These are phyloP conservation scores for Pyxicephalus adspersus DNA, from an alignment of 2,113 vertebrate species.

Conservation along the genomic window DNA sequence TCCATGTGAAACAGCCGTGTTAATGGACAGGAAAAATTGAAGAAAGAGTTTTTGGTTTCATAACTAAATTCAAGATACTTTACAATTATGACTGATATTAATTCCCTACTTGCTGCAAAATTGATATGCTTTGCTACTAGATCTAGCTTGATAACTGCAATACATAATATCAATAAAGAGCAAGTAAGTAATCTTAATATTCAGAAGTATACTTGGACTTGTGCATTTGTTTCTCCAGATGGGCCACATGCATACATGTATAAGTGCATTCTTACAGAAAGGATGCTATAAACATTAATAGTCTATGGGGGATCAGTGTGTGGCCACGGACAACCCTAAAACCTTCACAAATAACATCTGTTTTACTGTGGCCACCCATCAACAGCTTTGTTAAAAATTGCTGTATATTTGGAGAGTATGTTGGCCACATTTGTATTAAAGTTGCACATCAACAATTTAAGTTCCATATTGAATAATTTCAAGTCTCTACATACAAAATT, in stretches of 20 bases:
- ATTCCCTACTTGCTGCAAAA: neutral
- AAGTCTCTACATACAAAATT: no score
- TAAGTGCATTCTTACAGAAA: neutral
- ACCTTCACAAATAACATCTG: no score
- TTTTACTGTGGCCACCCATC: neutral
- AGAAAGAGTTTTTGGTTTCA: slow-evolving; percentile 15
- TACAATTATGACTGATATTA: slow-evolving; percentile 7
- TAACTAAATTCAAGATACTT: slow-evolving; percentile 16
- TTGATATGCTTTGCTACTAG: neutral
- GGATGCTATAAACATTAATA: neutral
- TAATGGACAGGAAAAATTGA: slow-evolving; percentile 35
- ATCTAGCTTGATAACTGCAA: neutral
- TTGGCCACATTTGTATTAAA: neutral
- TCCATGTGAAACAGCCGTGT: slow-evolving; percentile 51
- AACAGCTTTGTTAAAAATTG: neutral
- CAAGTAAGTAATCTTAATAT: no score
- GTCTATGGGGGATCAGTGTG: neutral
- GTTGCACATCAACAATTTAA: neutral
- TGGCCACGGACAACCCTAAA: neutral
- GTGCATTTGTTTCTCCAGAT: neutral
- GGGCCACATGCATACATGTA: neutral
- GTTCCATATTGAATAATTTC: neutral
- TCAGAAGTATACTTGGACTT: no score
- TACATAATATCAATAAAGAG: neutral
- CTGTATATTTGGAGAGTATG: neutral